These are phyloP conservation scores for Bombus confusus DNA, from an alignment of 1,140 invertebrate genomes.

Conservation along the genomic window DNA sequence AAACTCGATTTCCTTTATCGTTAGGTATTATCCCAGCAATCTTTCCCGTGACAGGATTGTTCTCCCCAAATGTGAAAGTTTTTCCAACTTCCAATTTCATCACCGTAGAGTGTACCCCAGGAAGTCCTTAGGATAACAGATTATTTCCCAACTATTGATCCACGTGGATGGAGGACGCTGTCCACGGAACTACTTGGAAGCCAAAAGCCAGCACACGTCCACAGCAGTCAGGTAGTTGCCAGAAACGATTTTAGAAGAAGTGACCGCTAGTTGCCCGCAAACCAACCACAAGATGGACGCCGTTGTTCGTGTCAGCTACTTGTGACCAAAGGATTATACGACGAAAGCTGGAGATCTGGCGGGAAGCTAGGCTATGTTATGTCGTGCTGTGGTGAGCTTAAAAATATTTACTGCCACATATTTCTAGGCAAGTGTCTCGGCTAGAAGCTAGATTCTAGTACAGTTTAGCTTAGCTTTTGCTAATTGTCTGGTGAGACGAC, in stretches of 20 bases:
- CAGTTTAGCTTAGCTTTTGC: too few species aligned
- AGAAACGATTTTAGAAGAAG: not conserved
- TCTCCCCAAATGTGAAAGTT: not conserved
- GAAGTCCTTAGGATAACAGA: not conserved
- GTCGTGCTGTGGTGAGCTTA: too few species aligned
- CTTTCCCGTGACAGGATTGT: not conserved
- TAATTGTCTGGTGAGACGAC: too few species aligned
- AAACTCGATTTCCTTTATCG: not conserved
- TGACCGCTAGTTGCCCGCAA: not conserved
- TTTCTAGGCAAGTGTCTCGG: too few species aligned
- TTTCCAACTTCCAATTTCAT: not conserved
- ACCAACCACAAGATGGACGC: too few species aligned
- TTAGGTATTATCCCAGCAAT: not conserved
- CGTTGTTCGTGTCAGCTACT: too few species aligned
- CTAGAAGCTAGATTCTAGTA: too few species aligned
- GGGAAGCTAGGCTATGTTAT: too few species aligned
- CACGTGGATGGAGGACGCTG: not conserved
- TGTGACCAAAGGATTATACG: too few species aligned
- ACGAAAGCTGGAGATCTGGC: too few species aligned
- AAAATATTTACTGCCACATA: too few species aligned
- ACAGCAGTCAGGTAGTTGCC: not conserved
- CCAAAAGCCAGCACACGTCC: not conserved
- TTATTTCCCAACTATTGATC: not conserved
- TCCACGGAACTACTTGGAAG: not conserved
- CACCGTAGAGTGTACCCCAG: not conserved